phyloP scores from a whole-genome alignment of 2,888 invertebrate genomes.

The Diplolepis rosae region DNA sequence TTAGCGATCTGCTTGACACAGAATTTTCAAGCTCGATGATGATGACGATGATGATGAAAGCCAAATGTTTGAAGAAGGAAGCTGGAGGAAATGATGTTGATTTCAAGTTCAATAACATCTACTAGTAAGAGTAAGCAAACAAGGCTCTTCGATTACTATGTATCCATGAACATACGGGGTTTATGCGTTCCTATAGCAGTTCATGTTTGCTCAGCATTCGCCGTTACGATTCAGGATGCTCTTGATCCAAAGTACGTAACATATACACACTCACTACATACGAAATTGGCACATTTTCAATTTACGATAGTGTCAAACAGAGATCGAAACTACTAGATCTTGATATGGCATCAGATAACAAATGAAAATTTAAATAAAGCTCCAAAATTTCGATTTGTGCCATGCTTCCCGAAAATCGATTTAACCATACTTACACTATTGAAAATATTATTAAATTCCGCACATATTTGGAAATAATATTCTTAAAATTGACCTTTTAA shows the following conservation, averaged over 20 bases:
- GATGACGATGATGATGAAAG: background rate
- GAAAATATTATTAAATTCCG: too few species aligned
- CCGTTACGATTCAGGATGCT: slow-evolving; percentile 7
- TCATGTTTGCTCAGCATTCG: slow-evolving; percentile 26
- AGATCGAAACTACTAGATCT: background rate
- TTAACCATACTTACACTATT: too few species aligned
- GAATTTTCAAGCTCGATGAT: too few species aligned
- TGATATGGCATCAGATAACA: background rate
- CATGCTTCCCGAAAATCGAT: too few species aligned
- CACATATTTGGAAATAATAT: too few species aligned
- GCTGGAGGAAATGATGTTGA: slow-evolving; percentile 20
- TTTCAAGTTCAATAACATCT: background rate
- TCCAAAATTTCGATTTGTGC: too few species aligned
- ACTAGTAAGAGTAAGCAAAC: slow-evolving; percentile 23
- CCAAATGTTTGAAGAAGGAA: slow-evolving; percentile 17
- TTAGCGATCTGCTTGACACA: too few species aligned
- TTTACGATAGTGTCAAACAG: slow-evolving; percentile 15
- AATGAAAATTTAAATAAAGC: too few species aligned
- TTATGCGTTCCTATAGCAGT: slow-evolving; percentile 21
- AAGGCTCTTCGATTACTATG: slow-evolving; percentile 21
- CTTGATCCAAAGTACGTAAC: slow-evolving; percentile 10
- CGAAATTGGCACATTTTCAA: slow-evolving; percentile 7
- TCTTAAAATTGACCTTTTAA: too few species aligned
- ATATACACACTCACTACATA: background rate
- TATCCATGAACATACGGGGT: slow-evolving; percentile 17